These are phyloP conservation scores for Physocephala rufipes DNA, from an alignment of 2,888 invertebrate genomes.

Conservation along the genomic window DNA sequence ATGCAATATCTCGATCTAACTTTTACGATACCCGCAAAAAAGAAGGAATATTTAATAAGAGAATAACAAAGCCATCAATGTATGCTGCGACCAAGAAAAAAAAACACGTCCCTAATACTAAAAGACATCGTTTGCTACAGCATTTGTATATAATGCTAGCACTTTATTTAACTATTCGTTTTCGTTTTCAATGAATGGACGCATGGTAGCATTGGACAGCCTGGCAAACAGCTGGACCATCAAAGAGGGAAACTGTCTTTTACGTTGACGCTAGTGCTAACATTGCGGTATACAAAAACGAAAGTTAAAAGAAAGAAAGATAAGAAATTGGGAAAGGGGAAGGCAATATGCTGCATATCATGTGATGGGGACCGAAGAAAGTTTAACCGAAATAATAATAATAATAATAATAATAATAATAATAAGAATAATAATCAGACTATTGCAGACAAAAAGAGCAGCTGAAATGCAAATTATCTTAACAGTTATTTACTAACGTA, in stretches of 20 bases:
- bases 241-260: background rate
- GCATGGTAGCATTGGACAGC: background rate
- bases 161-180: conserved; percentile 2
- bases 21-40: no score
- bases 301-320: no score
- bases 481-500: background rate
- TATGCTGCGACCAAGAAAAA: background rate
- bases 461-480: no score
- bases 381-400: background rate
- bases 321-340: no score
- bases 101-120: no score
- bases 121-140: no score
- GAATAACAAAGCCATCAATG: no score
- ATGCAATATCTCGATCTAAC: background rate
- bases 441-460: no score
- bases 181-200: conserved; percentile 7
- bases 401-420: background rate
- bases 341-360: no score
- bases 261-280: background rate
- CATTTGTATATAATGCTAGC: background rate
- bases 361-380: conserved; percentile 2
- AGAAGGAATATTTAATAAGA: no score
- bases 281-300: background rate
- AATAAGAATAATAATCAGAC: no score
- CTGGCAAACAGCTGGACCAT: background rate